A percentile compares a stretch with the other conserved stretches of the same genome.
phyloP scores from a whole-genome alignment of 1,140 invertebrate genomes.

The Caligus rogercresseyi region DNA sequence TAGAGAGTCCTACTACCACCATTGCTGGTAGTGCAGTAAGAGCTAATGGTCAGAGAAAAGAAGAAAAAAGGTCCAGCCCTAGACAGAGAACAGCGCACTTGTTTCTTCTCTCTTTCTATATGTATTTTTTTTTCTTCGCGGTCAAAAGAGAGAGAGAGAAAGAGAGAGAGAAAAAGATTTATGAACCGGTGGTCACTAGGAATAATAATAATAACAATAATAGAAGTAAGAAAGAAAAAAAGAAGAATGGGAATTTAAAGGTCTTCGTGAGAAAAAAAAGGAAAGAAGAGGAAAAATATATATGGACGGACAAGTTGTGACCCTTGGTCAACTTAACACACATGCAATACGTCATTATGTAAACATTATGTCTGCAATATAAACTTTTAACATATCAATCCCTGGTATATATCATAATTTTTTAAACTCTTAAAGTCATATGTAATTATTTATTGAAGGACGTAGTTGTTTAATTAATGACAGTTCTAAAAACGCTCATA shows the following conservation, averaged over 20 bases:
- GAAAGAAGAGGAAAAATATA: not conserved
- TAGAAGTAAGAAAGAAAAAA: not conserved
- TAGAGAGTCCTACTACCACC: no score
- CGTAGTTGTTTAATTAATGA: no score
- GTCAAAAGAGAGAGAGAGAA: not conserved
- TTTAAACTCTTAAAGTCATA: no score
- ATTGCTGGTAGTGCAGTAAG: not conserved
- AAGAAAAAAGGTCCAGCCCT: no score
- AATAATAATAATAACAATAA: not conserved
- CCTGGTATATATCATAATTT: no score
- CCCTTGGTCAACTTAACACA: no score
- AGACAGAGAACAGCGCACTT: not conserved
- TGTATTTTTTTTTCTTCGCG: not conserved
- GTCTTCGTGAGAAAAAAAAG: not conserved
- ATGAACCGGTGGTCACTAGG: not conserved
- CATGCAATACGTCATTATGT: no score
- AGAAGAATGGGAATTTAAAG: not conserved
- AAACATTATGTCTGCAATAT: no score
- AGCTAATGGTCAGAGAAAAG: not conserved
- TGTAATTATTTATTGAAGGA: no score
- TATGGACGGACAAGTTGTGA: not conserved
- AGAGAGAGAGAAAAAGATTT: not conserved
- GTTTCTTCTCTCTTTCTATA: not conserved
- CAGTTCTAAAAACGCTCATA: no score
- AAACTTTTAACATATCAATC: no score